A percentile compares a stretch with the other conserved stretches of the same genome.
These are phyloP conservation scores for Holothuria glaberrima DNA, from an alignment of 35 echinoderm and acorn worm genomes.

Conservation along the genomic window DNA sequence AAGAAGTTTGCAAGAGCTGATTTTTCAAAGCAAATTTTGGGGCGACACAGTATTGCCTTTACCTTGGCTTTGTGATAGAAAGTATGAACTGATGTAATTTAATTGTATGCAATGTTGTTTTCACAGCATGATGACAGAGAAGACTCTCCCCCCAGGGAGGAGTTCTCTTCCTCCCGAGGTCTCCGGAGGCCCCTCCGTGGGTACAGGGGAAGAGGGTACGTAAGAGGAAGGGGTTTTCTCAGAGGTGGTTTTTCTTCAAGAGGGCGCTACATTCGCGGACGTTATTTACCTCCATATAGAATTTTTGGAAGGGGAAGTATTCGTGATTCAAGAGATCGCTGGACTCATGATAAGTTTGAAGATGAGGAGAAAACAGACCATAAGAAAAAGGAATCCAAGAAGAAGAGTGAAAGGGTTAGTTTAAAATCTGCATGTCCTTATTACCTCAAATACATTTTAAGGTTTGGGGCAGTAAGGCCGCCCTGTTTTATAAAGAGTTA, in stretches of 20 bases:
- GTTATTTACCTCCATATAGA: neutral
- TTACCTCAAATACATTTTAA: too few species aligned
- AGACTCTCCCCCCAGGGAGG: neutral
- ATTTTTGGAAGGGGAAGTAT: neutral
- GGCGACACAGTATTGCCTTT: too few species aligned
- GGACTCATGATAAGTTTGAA: constrained; percentile 67
- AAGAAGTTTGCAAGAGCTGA: too few species aligned
- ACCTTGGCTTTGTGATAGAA: too few species aligned
- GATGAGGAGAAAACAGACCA: constrained; percentile 13
- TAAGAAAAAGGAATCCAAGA: constrained; percentile 26
- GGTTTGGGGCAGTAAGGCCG: too few species aligned
- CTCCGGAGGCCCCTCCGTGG: constrained; percentile 7
- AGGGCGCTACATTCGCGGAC: constrained; percentile 29
- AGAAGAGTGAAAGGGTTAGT: constrained; percentile 49
- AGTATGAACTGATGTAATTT: too few species aligned
- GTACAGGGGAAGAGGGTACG: constrained; percentile 42
- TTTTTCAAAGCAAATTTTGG: too few species aligned
- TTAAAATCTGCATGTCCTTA: too few species aligned
- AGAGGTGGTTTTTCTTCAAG: neutral
- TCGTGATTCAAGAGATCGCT: constrained; percentile 1
- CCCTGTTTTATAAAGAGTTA: too few species aligned
- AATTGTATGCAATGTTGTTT: neutral
- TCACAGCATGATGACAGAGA: constrained; percentile 60
- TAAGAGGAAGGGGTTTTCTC: constrained; percentile 7
- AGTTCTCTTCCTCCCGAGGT: neutral